These are phyloP conservation scores for Macrophya alboannulata DNA, from an alignment of 2,888 invertebrate genomes.

Conservation along the genomic window DNA sequence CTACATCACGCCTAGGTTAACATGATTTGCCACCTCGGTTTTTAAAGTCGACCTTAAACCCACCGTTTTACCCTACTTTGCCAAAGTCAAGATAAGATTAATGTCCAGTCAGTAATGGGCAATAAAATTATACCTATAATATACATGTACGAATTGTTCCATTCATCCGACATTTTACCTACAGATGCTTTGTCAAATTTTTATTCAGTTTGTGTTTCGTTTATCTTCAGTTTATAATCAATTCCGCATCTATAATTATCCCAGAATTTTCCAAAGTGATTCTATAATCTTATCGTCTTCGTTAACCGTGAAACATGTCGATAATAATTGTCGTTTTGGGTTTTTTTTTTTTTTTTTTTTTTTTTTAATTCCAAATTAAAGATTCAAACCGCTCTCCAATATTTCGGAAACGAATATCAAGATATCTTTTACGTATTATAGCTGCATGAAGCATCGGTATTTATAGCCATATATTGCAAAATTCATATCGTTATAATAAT, in stretches of 20 bases:
- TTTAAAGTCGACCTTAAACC: conserved; percentile 16
- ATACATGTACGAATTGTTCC: not conserved
- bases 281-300: too few relatives aligned
- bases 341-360: not conserved
- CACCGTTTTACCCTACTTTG: conserved; percentile 33
- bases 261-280: not conserved
- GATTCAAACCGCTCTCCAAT: not conserved
- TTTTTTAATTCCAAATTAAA: not conserved
- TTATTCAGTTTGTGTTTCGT: too few relatives aligned
- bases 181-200: not conserved
- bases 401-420: not conserved
- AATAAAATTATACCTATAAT: not conserved
- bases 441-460: not conserved
- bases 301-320: too few relatives aligned
- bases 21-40: conserved; percentile 17
- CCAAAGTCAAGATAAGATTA: conserved; percentile 22
- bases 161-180: not conserved
- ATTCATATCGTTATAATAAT: too few relatives aligned
- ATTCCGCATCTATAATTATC: not conserved
- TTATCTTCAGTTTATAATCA: not conserved
- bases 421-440: too few relatives aligned
- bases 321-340: too few relatives aligned
- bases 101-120: not conserved
- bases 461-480: not conserved
- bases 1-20: not conserved